phyloP scores from a whole-genome alignment of 2,888 invertebrate genomes.

The Parthenolecanium corni region DNA sequence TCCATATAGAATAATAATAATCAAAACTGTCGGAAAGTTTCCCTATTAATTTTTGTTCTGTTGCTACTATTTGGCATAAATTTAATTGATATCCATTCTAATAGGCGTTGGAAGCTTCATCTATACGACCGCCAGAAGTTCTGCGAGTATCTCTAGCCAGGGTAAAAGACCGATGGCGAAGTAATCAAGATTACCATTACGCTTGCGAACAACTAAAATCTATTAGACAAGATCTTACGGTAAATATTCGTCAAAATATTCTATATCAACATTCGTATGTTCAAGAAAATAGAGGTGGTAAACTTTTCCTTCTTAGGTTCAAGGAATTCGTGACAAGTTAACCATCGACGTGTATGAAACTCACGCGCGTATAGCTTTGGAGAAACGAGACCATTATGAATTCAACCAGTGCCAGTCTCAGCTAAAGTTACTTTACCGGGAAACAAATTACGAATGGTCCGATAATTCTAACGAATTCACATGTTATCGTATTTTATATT shows the following conservation, averaged over 20 bases:
- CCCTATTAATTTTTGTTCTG: no score
- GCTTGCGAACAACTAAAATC: conserved; percentile 98
- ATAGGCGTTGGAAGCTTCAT: conserved; percentile 82
- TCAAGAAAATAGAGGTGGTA: no score
- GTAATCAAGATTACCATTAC: conserved; percentile 86
- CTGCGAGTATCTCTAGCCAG: conserved; percentile 72
- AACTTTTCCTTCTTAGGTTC: conserved; percentile 58
- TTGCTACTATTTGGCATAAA: no score
- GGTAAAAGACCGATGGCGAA: conserved; percentile 83
- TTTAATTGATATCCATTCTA: conserved; percentile 30
- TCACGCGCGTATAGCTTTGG: conserved; percentile 92
- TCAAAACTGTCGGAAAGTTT: no score
- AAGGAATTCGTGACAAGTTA: conserved; percentile 86
- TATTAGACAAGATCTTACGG: conserved; percentile 96
- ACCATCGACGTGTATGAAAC: conserved; percentile 98
- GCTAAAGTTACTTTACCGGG: conserved; percentile 83
- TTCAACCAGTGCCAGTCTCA: conserved; percentile 99
- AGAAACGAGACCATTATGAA: conserved; percentile 96
- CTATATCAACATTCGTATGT: no score
- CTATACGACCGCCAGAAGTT: conserved; percentile 81
- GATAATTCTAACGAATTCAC: conserved; percentile 82
- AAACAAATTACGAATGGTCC: conserved; percentile 46
- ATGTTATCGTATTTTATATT: conserved; percentile 92
- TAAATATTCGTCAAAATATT: no score
- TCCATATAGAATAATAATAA: no score